Evolutionary conservation across 2,888 invertebrate species (phyloP).

Genomic region (Parthenolecanium corni): DNA sequence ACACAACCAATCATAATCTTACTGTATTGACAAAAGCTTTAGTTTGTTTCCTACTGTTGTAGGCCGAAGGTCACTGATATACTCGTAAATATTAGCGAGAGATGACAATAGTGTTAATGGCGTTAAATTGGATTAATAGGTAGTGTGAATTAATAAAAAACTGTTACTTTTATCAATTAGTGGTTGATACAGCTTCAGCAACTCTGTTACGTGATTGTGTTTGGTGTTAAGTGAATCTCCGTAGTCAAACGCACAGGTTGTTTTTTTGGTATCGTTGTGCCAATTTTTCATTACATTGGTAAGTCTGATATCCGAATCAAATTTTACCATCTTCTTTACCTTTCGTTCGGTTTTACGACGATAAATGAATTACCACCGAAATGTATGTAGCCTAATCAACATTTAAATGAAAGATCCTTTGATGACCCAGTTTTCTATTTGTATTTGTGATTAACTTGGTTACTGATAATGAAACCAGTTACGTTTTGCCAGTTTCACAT

Average conservation of each 20-base stretch:
- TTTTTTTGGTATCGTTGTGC: background rate
- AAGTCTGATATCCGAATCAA: background rate
- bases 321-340: no score
- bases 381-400: background rate
- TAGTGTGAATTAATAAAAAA: slow-evolving; percentile 15
- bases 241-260: slow-evolving; percentile 15
- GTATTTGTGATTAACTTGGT: slow-evolving; percentile 13
- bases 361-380: no score
- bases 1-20: slow-evolving; percentile 31
- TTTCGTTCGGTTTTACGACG: no score
- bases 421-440: slow-evolving; percentile 23
- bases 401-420: background rate
- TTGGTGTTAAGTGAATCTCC: background rate
- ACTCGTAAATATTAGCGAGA: slow-evolving; percentile 28
- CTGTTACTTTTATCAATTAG: background rate
- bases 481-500: background rate
- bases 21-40: slow-evolving; percentile 33
- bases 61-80: slow-evolving; percentile 38
- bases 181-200: background rate
- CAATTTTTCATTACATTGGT: background rate
- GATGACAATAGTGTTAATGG: slow-evolving; percentile 25
- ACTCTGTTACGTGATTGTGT: slow-evolving; percentile 4
- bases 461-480: slow-evolving; percentile 17
- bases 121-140: slow-evolving; percentile 26
- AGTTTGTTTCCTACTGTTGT: slow-evolving; percentile 36